Evolutionary conservation across 2,797 vertebrate species (phyloP), one percentile per base, ranked within the genome.

Genomic region (Pampus argenteus): DNA sequence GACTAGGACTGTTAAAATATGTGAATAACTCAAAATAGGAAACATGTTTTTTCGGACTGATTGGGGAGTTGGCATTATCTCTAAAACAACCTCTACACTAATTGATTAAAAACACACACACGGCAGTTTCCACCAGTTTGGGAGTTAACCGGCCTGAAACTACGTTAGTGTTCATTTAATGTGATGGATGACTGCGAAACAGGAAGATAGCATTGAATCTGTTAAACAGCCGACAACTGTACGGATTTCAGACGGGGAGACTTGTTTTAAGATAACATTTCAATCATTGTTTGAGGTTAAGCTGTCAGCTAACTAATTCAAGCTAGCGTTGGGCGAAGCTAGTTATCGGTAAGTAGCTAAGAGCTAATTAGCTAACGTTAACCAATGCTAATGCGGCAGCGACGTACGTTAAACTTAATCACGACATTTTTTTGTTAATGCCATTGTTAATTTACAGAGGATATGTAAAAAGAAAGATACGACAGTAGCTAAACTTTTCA

Each of bases 291-390:
- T 65, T 11, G 17, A 18, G 6, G 28, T 57, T 14, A 14, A 34
- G 40, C 56, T 67, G 44, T 57, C 15, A 23, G 71, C 22, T 31
- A 57, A 71, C 57, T 87, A 79, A 89, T 76, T 74, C 70, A 4
- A 40, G 73, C 81, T 84, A 79, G 76, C 80, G 36, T 28, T 13
- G 48, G 20, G 28, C 38, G 17, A 44, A n/a, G 84, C 78, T 89
- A 81, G 47, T 60, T 75, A 84, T 86, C 89, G 47, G 44, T 74
- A 65, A 81, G 76, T 23, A 40, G 90, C 90, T 89, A 89, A 85
- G 63, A 73, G 83, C 86, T 73, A 79, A 86, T 91, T 88, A 89
- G 82, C 89, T 85, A n/a, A n/a, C n/a, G n/a, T n/a, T 71, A 77
- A 71, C 2, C 4, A 78, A 69, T 36, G 47, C 44, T 59, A 57